These are phyloP conservation scores for Lumbricus terrestris DNA, from an alignment of 2,888 invertebrate genomes.

Conservation along the genomic window DNA sequence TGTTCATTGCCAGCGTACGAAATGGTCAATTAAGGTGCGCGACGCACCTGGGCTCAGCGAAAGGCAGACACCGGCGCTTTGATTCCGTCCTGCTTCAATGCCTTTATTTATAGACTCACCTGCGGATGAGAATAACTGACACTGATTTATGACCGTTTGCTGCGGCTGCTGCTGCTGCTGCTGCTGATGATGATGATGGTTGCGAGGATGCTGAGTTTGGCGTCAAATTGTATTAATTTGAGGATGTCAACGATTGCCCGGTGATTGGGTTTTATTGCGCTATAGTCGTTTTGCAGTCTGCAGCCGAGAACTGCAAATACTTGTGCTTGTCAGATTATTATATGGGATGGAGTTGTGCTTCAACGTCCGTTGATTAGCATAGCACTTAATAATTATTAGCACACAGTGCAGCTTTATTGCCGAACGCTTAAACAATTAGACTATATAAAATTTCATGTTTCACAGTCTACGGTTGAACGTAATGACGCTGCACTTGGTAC, in stretches of 20 bases:
- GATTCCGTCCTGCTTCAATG: neutral
- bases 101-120: slow-evolving; percentile 8
- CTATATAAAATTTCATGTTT: too few species aligned
- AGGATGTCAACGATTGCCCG: neutral
- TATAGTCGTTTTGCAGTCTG: neutral
- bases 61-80: neutral
- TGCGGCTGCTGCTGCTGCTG: neutral
- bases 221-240: neutral
- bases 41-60: neutral
- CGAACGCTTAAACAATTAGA: too few species aligned
- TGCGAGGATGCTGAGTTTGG: neutral
- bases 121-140: neutral
- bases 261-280: neutral
- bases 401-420: neutral
- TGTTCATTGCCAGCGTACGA: neutral
- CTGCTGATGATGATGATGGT: too few species aligned
- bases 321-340: neutral
- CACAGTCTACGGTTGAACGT: too few species aligned
- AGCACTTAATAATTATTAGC: neutral
- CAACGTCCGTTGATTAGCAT: neutral
- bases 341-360: neutral
- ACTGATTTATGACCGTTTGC: neutral
- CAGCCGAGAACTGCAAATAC: neutral
- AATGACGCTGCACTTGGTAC: too few species aligned
- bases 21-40: slow-evolving; percentile 11